Conservation (phyloP, 1,140 invertebrate genomes). For the Acromyrmex charruanus region DNA sequence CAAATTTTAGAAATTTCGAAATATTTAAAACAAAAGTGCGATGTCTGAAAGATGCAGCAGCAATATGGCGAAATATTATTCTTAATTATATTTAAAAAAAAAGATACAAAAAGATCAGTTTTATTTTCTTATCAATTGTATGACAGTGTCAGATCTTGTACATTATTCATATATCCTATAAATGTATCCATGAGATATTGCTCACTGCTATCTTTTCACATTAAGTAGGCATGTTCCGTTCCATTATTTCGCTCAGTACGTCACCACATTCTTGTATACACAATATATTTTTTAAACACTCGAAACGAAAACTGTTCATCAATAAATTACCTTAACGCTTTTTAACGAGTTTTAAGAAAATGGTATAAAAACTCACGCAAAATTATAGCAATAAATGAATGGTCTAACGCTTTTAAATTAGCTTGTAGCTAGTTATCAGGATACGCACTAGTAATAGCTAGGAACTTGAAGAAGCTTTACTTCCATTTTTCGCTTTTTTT, state of each 20-base stretch:
- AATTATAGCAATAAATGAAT: conserved; percentile 57
- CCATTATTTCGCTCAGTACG: conserved; percentile 13
- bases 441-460: conserved; percentile 82
- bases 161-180: conserved; percentile 13
- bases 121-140: neutral
- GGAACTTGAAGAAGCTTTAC: conserved; percentile 84
- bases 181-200: conserved; percentile 43
- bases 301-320: conserved; percentile 58
- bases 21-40: neutral
- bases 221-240: conserved; percentile 24
- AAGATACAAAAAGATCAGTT: neutral
- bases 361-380: conserved; percentile 61
- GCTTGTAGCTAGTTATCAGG: conserved; percentile 71
- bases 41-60: conserved; percentile 48
- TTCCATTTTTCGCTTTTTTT: conserved; percentile 63
- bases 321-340: conserved; percentile 45
- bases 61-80: conserved; percentile 20
- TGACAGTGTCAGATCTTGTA: conserved; percentile 10
- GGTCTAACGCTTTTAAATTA: conserved; percentile 66
- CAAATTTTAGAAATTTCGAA: neutral
- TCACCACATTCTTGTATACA: conserved; percentile 58
- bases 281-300: conserved; percentile 51
- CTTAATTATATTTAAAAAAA: conserved; percentile 17
- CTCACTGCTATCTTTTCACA: conserved; percentile 49
- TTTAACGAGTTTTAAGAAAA: conserved; percentile 61